Evolutionary conservation across 2,888 invertebrate species (phyloP).

Genomic region (Machimus rusticus): DNA sequence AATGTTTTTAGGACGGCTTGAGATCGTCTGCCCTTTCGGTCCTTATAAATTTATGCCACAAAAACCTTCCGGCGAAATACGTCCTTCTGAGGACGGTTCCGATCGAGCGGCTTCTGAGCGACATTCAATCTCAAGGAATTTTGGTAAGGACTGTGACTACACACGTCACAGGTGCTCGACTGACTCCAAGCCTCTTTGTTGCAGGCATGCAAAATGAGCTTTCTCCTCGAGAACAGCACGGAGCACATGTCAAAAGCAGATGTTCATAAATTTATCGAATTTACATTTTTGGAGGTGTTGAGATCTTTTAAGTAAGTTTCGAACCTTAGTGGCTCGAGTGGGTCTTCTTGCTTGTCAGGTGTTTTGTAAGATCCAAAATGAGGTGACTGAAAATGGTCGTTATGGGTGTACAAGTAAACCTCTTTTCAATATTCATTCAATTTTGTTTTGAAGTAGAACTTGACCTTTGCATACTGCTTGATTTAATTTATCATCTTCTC

Average conservation of each 20-base stretch:
- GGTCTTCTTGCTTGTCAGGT: neutral
- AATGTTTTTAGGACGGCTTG: slow-evolving; percentile 2
- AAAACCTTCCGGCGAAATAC: slow-evolving; percentile 44
- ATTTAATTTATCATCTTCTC: neutral
- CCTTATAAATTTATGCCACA: slow-evolving; percentile 46
- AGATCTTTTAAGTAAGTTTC: slow-evolving; percentile 35
- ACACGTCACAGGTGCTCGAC: neutral
- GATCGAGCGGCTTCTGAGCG: slow-evolving; percentile 22
- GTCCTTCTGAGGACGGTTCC: slow-evolving; percentile 13
- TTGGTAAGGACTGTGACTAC: neutral
- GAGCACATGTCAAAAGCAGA: slow-evolving; percentile 41
- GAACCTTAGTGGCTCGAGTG: neutral
- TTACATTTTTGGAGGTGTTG: slow-evolving; percentile 42
- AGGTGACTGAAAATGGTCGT: neutral
- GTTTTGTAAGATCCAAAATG: neutral
- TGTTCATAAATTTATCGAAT: slow-evolving; percentile 45
- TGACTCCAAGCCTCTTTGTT: neutral
- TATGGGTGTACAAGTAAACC: too few species aligned
- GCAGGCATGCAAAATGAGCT: slow-evolving; percentile 46
- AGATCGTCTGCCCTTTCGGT: slow-evolving; percentile 9
- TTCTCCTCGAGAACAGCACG: slow-evolving; percentile 44
- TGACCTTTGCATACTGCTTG: neutral
- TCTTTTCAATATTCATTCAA: neutral
- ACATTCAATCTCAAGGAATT: slow-evolving; percentile 38
- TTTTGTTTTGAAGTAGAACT: neutral